A percentile compares a stretch with the other conserved stretches of the same genome.
phyloP scores from a whole-genome alignment of 2,797 vertebrate species.

The Pteronotus mesoamericanus region DNA sequence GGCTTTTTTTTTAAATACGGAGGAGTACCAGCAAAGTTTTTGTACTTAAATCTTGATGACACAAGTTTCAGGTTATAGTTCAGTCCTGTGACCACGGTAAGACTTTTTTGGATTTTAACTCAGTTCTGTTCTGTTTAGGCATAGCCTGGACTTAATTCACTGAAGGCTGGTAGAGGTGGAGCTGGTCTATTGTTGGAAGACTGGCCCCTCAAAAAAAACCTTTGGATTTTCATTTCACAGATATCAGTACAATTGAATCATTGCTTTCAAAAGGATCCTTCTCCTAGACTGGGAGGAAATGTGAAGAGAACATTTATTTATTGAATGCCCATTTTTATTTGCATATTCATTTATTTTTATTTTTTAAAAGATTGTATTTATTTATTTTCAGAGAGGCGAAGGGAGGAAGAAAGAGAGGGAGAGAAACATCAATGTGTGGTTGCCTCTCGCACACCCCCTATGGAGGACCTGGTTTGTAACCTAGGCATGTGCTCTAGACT shows the following conservation, averaged over 20 bases:
- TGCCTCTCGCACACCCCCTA: too few relatives aligned
- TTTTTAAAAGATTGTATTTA: not conserved
- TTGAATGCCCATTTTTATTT: not conserved
- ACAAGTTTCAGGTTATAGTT: not conserved
- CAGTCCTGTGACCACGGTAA: not conserved
- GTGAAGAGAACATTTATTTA: not conserved
- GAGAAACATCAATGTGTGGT: too few relatives aligned
- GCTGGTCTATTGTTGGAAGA: not conserved
- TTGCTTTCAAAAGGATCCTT: not conserved
- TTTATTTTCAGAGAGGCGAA: not conserved
- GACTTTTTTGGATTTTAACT: not conserved
- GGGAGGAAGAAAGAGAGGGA: too few relatives aligned
- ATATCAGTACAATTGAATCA: not conserved
- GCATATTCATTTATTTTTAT: not conserved
- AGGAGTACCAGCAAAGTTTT: not conserved
- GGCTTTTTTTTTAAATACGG: not conserved
- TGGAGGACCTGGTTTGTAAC: too few relatives aligned
- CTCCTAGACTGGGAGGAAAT: not conserved
- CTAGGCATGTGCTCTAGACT: too few relatives aligned
- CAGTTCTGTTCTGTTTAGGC: not conserved
- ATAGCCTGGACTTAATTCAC: not conserved
- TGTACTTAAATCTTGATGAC: not conserved
- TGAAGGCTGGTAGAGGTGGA: not conserved
- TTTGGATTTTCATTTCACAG: slow-evolving; percentile 15
- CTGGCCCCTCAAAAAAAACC: not conserved